Evolutionary conservation across 2,797 vertebrate species (phyloP).

Genomic region (Gymnothorax javanicus): DNA sequence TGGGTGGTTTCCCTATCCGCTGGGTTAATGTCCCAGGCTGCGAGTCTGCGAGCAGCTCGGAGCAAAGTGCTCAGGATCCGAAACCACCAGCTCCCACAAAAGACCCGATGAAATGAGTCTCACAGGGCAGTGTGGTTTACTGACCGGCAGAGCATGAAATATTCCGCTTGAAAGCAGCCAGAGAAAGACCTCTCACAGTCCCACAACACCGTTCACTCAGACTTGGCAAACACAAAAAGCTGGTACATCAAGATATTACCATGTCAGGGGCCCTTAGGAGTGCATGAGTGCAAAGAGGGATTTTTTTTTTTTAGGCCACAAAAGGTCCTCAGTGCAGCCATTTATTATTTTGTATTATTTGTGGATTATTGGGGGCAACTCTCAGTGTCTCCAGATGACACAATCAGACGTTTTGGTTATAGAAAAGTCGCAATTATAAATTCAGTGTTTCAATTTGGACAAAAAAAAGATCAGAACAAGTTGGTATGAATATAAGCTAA

Average conservation of each 20-base stretch:
- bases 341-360: not conserved
- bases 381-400: not conserved
- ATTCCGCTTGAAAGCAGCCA: constrained; percentile 44
- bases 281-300: not conserved
- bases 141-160: constrained; percentile 60
- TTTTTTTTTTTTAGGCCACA: not conserved
- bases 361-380: not conserved
- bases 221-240: not conserved
- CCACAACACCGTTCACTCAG: not conserved
- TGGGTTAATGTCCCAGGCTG: constrained; percentile 47
- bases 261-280: not conserved
- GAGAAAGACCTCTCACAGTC: not conserved
- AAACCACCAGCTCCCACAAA: constrained; percentile 51
- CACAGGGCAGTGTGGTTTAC: constrained; percentile 58
- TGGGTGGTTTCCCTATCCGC: constrained; percentile 32
- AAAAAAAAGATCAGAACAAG: not conserved
- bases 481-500: not conserved
- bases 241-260: not conserved
- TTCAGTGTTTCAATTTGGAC: not conserved
- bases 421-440: not conserved
- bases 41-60: constrained; percentile 45
- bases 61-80: constrained; percentile 58
- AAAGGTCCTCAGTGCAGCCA: not conserved
- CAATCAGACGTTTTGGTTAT: not conserved
- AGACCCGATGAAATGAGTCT: constrained; percentile 17